phyloP scores from a whole-genome alignment of 2,888 invertebrate genomes.

The Drosophila robusta region DNA sequence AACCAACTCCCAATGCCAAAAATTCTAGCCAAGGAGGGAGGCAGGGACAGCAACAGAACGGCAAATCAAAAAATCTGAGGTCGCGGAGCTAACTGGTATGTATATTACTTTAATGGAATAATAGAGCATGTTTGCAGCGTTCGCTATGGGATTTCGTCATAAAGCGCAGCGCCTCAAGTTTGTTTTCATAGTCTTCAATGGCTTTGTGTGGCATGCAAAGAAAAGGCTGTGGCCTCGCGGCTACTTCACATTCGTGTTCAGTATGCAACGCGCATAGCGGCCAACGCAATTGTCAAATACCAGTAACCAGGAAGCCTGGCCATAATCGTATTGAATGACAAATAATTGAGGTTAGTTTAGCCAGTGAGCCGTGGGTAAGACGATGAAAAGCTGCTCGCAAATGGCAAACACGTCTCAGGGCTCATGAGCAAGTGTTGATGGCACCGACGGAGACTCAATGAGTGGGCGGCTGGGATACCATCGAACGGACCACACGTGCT shows the following conservation, averaged over 20 bases:
- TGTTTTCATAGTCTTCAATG: constrained; percentile 67
- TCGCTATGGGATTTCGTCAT: constrained; percentile 16
- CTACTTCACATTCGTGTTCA: constrained; percentile 17
- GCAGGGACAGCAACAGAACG: constrained; percentile 2
- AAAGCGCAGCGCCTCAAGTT: constrained; percentile 51
- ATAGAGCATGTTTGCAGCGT: constrained; percentile 74
- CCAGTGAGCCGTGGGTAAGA: constrained; percentile 50
- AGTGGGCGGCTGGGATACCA: constrained; percentile 31
- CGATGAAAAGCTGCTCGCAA: constrained; percentile 61
- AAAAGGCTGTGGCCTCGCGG: constrained; percentile 18
- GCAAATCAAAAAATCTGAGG: constrained; percentile 28
- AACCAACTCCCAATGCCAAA: constrained; percentile 39
- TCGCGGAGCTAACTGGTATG: constrained; percentile 10
- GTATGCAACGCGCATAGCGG: constrained; percentile 51
- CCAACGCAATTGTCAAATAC: constrained; percentile 57
- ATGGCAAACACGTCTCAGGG: constrained; percentile 76
- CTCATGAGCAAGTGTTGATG: constrained; percentile 76
- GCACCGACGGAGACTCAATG: constrained; percentile 29
- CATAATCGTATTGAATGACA: constrained; percentile 79
- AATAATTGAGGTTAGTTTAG: constrained; percentile 79
- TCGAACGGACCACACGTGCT: constrained; percentile 59
- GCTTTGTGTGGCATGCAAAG: constrained; percentile 50
- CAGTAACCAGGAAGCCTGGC: constrained; percentile 35
- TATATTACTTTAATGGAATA: constrained; percentile 79
- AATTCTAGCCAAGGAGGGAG: constrained; percentile 22